Percentiles rank a stretch among this genome's conserved stretches.
Conservation (phyloP, 2,888 invertebrate genomes). For the Furcula furcula region DNA sequence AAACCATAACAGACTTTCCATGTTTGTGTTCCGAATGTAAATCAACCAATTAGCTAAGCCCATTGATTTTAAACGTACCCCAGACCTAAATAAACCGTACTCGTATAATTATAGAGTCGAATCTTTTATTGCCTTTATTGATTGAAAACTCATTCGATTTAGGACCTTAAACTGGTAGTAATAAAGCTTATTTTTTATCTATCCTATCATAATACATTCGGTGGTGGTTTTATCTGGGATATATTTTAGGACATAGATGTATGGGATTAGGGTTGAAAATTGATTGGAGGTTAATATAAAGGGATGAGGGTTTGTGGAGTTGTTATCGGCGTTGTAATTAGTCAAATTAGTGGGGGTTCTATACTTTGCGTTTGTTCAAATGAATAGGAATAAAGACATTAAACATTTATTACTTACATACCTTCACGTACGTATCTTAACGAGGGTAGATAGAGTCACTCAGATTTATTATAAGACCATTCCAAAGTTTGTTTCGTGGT, state of each 20-base stretch:
- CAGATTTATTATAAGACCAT: no score
- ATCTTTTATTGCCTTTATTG: conserved; percentile 8
- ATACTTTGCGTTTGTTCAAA: conserved; percentile 21
- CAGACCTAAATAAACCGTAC: conserved; percentile 25
- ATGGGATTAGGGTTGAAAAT: conserved; percentile 15
- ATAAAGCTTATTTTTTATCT: no score
- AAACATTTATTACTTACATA: background rate
- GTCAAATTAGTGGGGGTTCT: conserved; percentile 59
- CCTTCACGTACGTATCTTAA: background rate
- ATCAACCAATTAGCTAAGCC: conserved; percentile 50
- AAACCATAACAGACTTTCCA: conserved; percentile 1
- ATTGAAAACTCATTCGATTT: no score
- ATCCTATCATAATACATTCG: no score
- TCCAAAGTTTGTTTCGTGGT: no score
- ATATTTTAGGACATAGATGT: no score
- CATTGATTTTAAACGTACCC: conserved; percentile 17
- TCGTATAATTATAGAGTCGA: background rate
- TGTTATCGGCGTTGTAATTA: conserved; percentile 63
- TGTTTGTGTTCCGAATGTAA: conserved; percentile 42
- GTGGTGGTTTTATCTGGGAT: no score
- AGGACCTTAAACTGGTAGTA: no score
- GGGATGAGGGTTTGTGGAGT: conserved; percentile 41
- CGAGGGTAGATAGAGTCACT: no score
- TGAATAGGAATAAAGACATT: background rate
- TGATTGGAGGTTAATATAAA: conserved; percentile 11